Evolutionary conservation across 2,888 invertebrate species (phyloP).

Genomic region (Ophioninae sp.): DNA sequence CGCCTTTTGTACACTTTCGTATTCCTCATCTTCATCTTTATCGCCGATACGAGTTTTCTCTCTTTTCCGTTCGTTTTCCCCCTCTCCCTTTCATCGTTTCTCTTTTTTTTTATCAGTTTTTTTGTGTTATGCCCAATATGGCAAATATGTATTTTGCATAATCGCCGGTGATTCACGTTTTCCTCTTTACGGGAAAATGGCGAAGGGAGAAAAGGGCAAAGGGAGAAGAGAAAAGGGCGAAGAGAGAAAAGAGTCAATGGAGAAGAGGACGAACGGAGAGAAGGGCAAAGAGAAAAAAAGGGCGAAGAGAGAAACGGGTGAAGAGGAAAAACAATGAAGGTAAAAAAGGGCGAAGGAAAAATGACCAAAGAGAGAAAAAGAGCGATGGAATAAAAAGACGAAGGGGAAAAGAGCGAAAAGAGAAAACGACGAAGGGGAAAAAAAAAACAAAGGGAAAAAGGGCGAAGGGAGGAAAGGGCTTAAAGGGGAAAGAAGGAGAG

Average conservation of each 20-base stretch:
- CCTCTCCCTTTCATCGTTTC: background rate
- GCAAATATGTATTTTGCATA: conserved; percentile 59
- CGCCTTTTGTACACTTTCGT: conserved; percentile 65
- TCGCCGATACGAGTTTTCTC: background rate
- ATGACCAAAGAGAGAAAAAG: too few species aligned
- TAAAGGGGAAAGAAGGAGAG: too few species aligned
- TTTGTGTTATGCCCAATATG: conserved; percentile 4
- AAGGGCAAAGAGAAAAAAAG: too few species aligned
- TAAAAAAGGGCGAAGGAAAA: too few species aligned
- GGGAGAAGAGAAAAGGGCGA: background rate
- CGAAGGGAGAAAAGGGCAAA: background rate
- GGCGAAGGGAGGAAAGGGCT: background rate
- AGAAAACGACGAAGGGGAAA: too few species aligned
- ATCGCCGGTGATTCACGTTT: conserved; percentile 65
- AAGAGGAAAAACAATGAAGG: too few species aligned
- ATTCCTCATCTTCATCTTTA: conserved; percentile 56
- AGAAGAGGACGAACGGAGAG: too few species aligned
- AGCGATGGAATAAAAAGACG: too few species aligned
- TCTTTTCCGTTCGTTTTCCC: background rate
- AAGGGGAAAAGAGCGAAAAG: background rate
- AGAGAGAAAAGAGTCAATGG: too few species aligned
- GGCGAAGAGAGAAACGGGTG: too few species aligned
- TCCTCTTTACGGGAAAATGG: conserved; percentile 7
- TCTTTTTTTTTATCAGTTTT: too few species aligned
- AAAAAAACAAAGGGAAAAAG: background rate